phyloP scores from a whole-genome alignment of 2,113 vertebrate species.

The Chrysochloris asiatica region DNA sequence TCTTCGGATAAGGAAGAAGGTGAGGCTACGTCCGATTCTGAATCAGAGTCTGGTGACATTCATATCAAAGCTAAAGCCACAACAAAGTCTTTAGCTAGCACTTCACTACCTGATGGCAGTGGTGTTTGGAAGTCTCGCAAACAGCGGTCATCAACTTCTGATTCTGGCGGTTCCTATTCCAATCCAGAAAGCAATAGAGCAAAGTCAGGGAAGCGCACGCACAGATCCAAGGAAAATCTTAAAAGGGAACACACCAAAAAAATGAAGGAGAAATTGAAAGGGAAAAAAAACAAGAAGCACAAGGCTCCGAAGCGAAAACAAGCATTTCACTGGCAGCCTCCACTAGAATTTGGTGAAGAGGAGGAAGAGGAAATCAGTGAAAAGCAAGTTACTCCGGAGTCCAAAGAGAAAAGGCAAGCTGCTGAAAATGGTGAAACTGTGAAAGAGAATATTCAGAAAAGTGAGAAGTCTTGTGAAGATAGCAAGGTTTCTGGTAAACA shows the following conservation, averaged over 20 bases:
- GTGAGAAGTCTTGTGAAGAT: constrained; percentile 49
- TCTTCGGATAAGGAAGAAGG: constrained; percentile 96
- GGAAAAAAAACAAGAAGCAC: constrained; percentile 91
- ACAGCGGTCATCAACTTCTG: constrained; percentile 60
- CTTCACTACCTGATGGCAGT: constrained; percentile 37
- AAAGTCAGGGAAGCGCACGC: constrained; percentile 90
- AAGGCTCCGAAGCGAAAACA: constrained; percentile 93
- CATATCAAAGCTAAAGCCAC: constrained; percentile 72
- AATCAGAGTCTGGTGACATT: constrained; percentile 78
- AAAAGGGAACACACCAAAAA: constrained; percentile 86
- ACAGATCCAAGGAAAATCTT: constrained; percentile 83
- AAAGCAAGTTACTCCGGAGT: constrained; percentile 69
- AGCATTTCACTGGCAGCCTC: constrained; percentile 96
- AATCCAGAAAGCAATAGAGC: constrained; percentile 74
- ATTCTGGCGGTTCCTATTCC: constrained; percentile 79
- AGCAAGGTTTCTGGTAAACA: constrained; percentile 54
- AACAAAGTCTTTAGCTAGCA: constrained; percentile 60
- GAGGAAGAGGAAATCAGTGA: constrained; percentile 88
- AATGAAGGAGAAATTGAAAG: constrained; percentile 87
- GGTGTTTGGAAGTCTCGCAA: constrained; percentile 61
- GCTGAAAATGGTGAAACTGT: constrained; percentile 62
- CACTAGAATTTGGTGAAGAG: constrained; percentile 96
- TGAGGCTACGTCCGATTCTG: constrained; percentile 94
- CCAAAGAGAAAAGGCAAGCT: constrained; percentile 74
- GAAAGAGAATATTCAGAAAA: constrained; percentile 49